These are phyloP conservation scores for Mesopsocus fuscifrons DNA, from an alignment of 2,888 invertebrate genomes.

Conservation along the genomic window DNA sequence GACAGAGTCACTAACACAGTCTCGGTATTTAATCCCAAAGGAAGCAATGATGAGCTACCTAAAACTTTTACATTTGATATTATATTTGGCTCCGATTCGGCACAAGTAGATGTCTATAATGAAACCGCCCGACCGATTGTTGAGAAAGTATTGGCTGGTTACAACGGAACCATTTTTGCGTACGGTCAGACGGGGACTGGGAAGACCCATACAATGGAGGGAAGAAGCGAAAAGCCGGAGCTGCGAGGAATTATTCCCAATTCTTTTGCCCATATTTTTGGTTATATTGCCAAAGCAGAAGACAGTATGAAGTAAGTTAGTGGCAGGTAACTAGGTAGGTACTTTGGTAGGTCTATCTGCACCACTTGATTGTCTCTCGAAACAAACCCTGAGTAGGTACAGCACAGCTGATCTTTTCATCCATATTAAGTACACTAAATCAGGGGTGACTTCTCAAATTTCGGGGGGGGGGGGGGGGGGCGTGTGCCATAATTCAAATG, in stretches of 20 bases:
- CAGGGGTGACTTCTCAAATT: too few species aligned
- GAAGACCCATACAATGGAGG: conserved; percentile 98
- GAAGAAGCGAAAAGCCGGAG: conserved; percentile 69
- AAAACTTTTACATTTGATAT: conserved; percentile 90
- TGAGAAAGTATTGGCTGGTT: conserved; percentile 88
- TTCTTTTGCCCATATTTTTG: conserved; percentile 97
- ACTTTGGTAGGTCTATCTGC: too few species aligned
- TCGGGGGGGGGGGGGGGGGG: too few species aligned
- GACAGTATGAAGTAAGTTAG: conserved; percentile 63
- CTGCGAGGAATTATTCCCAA: conserved; percentile 93
- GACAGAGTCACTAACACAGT: conserved; percentile 59
- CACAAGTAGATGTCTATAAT: conserved; percentile 88
- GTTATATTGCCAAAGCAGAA: conserved; percentile 85
- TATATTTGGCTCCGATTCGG: conserved; percentile 72
- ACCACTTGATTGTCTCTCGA: too few species aligned
- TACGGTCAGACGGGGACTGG: conserved; percentile 93
- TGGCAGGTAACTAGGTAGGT: too few species aligned
- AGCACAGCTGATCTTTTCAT: too few species aligned
- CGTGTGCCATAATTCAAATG: too few species aligned
- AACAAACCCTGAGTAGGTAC: too few species aligned
- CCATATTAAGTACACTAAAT: too few species aligned
- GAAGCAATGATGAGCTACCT: conserved; percentile 51
- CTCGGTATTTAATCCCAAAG: conserved; percentile 54
- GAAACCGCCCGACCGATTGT: conserved; percentile 92
- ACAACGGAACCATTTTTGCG: conserved; percentile 86